Base-by-base conservation (phyloP, 1,140 invertebrate species). In the Brevipalpus yothersi region DNA sequence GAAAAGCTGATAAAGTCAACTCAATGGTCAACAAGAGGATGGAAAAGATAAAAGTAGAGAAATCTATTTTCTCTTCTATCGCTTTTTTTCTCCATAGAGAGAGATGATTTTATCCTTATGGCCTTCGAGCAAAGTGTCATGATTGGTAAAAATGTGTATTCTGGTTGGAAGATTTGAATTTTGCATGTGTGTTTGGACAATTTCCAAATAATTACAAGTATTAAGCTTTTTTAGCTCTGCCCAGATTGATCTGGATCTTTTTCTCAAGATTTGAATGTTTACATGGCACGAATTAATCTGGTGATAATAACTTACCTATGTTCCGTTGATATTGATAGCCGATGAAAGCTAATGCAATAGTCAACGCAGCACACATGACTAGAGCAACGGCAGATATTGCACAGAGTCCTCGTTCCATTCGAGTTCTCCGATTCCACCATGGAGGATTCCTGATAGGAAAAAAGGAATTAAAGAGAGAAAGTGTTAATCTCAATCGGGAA, bases 371-470 rank as follows among this genome's bases (percentile, higher is more conserved):
- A 56, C 78, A 78, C 40, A 81, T 71, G 45, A 83, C 70, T 17
- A 79, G 68, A 39, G 79, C 75, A 58, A 82, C 75, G 31, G 75
- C 73, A 42, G 78, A 76, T 5, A 80, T 68, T 12, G 86, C 66
- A 60, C 82, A 80, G 63, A 88, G 71, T 51, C 79, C 75, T 64
- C 84, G 76, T 72, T 89, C 85, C 72, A 86, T 70, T 63, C 79
- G 75, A 13, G 82, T 85, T 63, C 85, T 74, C 62, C 83, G 76
- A 63, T 80, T 80, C 86, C 85, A 89, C 81, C 83, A 88, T 71
- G 82, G 83, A 66, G 83, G 53, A 39, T 55, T 55, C 21, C 53
- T 55, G 21, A 39, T 55, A 5, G 39, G n/a, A n/a, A n/a, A n/a
- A 19, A 55, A 11, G 23, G 53, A 55, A 21, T 12, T 21, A 53